These are phyloP conservation scores for Andrena dorsata DNA, from an alignment of 2,888 invertebrate genomes.

Conservation along the genomic window DNA sequence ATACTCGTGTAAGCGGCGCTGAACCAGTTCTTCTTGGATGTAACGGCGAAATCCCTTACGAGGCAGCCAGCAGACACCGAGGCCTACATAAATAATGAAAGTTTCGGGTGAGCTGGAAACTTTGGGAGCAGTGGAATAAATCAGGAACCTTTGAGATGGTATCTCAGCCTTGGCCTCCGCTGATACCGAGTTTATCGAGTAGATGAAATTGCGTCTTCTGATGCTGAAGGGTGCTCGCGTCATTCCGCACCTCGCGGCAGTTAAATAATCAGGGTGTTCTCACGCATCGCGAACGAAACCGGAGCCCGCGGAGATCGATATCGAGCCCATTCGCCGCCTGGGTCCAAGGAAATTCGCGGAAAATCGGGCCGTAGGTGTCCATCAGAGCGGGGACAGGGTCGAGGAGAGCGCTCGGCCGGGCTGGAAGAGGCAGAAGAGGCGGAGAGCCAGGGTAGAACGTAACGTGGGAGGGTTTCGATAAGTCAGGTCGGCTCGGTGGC, in stretches of 20 bases:
- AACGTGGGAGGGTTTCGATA: constrained; percentile 59
- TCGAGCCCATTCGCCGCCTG: too few relatives aligned
- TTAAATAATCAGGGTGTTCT: too few relatives aligned
- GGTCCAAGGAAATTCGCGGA: background rate
- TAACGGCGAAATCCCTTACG: constrained; percentile 9
- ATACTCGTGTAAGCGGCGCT: constrained; percentile 31
- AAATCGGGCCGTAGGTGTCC: background rate
- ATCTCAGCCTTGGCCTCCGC: too few relatives aligned
- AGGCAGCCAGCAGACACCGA: background rate
- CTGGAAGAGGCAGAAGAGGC: constrained; percentile 34
- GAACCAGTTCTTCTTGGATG: constrained; percentile 6
- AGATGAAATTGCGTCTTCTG: too few relatives aligned
- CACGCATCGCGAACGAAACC: too few relatives aligned
- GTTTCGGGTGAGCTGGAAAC: too few relatives aligned
- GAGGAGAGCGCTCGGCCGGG: constrained; percentile 16
- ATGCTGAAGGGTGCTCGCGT: too few relatives aligned
- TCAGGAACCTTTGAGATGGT: too few relatives aligned
- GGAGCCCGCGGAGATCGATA: background rate
- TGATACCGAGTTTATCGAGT: too few relatives aligned
- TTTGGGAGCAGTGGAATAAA: too few relatives aligned
- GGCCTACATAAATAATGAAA: too few relatives aligned
- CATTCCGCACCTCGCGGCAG: too few relatives aligned
- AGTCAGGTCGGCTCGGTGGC: constrained; percentile 38
- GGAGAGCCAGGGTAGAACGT: constrained; percentile 34
- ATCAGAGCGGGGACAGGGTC: background rate